phyloP scores from a whole-genome alignment of 2,113 vertebrate species.

The Setophaga kirtlandii region DNA sequence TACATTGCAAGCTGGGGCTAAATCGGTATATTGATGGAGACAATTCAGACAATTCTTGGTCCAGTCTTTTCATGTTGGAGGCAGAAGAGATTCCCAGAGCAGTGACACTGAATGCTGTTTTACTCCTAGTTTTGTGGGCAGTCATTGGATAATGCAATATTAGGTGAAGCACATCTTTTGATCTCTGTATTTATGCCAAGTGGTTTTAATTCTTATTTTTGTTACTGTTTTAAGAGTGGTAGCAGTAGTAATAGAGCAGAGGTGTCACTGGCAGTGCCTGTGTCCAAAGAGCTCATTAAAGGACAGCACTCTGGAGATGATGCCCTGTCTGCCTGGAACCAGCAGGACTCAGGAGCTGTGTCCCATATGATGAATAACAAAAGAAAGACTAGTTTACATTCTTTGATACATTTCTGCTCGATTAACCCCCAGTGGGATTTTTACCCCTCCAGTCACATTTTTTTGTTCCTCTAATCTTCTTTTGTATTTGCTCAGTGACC shows the following conservation, averaged over 20 bases:
- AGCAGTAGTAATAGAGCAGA: background rate
- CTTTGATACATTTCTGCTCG: slow-evolving; percentile 63
- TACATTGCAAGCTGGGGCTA: background rate
- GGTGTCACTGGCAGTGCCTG: background rate
- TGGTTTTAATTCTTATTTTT: background rate
- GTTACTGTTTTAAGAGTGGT: background rate
- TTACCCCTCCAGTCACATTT: slow-evolving; percentile 54
- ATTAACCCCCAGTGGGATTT: slow-evolving; percentile 67
- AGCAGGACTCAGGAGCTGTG: background rate
- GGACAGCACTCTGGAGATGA: slow-evolving; percentile 1
- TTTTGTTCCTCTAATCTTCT: slow-evolving; percentile 80
- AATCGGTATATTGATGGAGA: background rate
- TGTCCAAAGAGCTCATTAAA: background rate
- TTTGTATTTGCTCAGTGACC: slow-evolving; percentile 82
- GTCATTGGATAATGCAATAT: background rate
- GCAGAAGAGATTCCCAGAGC: background rate
- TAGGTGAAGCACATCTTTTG: background rate
- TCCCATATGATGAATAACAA: slow-evolving; percentile 61
- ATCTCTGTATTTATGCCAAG: background rate
- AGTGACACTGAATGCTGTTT: background rate
- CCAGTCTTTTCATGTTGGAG: background rate
- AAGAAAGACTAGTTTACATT: slow-evolving; percentile 48
- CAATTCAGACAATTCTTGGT: background rate
- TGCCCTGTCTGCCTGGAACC: background rate
- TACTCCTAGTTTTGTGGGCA: background rate